Evolutionary conservation across 1,140 invertebrate species (phyloP).

Genomic region (Notospermus geniculatus): DNA sequence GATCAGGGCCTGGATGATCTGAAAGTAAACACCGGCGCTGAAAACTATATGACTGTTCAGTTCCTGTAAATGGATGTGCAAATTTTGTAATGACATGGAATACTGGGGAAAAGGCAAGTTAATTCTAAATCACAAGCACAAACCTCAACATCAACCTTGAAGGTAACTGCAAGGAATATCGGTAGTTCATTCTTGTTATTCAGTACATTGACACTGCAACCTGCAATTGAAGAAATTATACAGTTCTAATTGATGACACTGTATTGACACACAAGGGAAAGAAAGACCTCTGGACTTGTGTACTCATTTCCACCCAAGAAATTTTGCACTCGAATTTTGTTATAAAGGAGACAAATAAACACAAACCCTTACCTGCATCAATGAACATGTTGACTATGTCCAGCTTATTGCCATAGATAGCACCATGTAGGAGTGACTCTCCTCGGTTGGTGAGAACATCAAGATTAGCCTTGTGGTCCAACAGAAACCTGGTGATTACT

Average conservation of each 20-base stretch:
- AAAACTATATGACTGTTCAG: neutral
- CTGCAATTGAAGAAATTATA: slow-evolving; percentile 30
- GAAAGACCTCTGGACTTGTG: too few species aligned
- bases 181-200: slow-evolving; percentile 38
- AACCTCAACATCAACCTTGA: slow-evolving; percentile 37
- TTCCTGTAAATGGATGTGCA: too few species aligned
- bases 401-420: slow-evolving; percentile 38
- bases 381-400: slow-evolving; percentile 38
- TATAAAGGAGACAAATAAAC: neutral
- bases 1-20: slow-evolving; percentile 44
- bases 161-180: slow-evolving; percentile 35
- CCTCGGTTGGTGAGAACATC: slow-evolving; percentile 27
- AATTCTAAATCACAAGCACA: slow-evolving; percentile 2
- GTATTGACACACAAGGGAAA: slow-evolving; percentile 5
- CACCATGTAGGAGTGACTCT: slow-evolving; percentile 43
- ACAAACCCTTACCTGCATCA: slow-evolving; percentile 35
- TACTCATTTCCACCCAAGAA: too few species aligned
- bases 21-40: slow-evolving; percentile 7
- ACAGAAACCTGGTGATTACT: slow-evolving; percentile 26
- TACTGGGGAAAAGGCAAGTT: neutral
- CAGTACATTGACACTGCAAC: slow-evolving; percentile 35
- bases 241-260: too few species aligned
- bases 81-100: too few species aligned
- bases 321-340: too few species aligned
- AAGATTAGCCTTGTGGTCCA: slow-evolving; percentile 35